Percentiles rank a stretch among this genome's conserved stretches.
phyloP scores from a whole-genome alignment of 2,888 invertebrate genomes.

The Eledone cirrhosa region DNA sequence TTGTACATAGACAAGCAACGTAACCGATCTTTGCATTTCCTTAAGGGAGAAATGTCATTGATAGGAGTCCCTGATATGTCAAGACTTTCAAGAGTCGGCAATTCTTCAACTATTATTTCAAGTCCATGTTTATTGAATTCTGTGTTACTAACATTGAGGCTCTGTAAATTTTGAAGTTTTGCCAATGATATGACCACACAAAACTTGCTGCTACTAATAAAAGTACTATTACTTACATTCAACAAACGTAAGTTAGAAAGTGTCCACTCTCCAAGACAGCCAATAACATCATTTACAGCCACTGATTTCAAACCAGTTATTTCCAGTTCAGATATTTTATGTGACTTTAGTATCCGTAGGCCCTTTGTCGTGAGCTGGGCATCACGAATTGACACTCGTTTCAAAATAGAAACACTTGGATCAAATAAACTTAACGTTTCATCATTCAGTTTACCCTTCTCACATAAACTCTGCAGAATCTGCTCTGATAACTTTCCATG shows the following conservation, averaged over 20 bases:
- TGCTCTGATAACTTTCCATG: slow-evolving; percentile 60
- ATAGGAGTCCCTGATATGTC: slow-evolving; percentile 76
- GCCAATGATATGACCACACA: slow-evolving; percentile 73
- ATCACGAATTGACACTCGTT: slow-evolving; percentile 72
- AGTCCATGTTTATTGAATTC: slow-evolving; percentile 76
- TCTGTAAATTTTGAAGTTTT: slow-evolving; percentile 72
- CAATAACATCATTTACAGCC: slow-evolving; percentile 73
- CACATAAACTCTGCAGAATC: slow-evolving; percentile 70
- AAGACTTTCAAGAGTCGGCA: slow-evolving; percentile 73
- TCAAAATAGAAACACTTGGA: slow-evolving; percentile 72
- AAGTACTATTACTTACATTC: slow-evolving; percentile 74
- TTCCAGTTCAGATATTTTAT: slow-evolving; percentile 74
- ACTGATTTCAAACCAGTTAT: slow-evolving; percentile 71
- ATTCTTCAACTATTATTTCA: slow-evolving; percentile 75
- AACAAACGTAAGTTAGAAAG: slow-evolving; percentile 72
- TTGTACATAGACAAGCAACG: slow-evolving; percentile 74
- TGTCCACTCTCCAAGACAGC: slow-evolving; percentile 76
- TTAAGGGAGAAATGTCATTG: slow-evolving; percentile 73
- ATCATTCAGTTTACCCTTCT: slow-evolving; percentile 73
- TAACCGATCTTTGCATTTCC: slow-evolving; percentile 71
- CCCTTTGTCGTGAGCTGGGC: slow-evolving; percentile 73
- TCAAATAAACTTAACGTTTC: slow-evolving; percentile 74
- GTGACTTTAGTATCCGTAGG: slow-evolving; percentile 72
- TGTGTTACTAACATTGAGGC: slow-evolving; percentile 75
- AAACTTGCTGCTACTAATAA: slow-evolving; percentile 72